Base-by-base conservation (phyloP, 1,140 invertebrate genomes). In the Gryon sp. region DNA sequence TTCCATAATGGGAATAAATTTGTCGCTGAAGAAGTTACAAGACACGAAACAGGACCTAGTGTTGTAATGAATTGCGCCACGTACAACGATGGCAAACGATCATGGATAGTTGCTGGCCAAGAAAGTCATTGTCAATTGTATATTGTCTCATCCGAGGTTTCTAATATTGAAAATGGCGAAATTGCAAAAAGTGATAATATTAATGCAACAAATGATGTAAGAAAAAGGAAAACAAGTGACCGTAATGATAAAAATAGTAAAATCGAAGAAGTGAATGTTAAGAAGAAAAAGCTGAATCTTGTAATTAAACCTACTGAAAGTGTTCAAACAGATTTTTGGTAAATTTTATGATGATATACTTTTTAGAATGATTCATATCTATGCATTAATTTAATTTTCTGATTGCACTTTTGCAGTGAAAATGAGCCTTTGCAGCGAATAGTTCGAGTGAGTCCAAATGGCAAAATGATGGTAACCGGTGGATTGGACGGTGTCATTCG, bases 41-140 rank as follows among this genome's bases (percentile, higher is more conserved):
- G 95, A 60, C 94, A 97, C 86, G 95, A 97, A 85, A 97, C 96
- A 8, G 96, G 95, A 2, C 90, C 92, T 1, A 94, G 93, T 83
- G 96, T 97, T 34, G 95, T 98, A 0, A 98, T 98, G 97, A 98
- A 97, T 80, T 95, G 94, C 85, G 91, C 93, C 5, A 90, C 92
- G 7, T 90, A 90, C 15, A 93, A 91, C 79, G 90, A 93, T 87
- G 91, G 90, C 0, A 92, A 93, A 76, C 90, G 92, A 77, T 93
- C 93, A 5, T 94, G 93, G 84, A 85, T 98, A n/a, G 95, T 94
- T 14, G 95, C 95, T 28, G 97, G 96, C 1, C 94, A 97, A 88
- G 96, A 98, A 90, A 96, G 94, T 48, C 94, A 96, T 80, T 98
- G 96, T 87, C 95, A 97, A 80, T 89, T 97, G 68, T 98, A 97